Evolutionary conservation across 2,113 vertebrate genomes (phyloP).

Genomic region (Sphyrna mokarran): DNA sequence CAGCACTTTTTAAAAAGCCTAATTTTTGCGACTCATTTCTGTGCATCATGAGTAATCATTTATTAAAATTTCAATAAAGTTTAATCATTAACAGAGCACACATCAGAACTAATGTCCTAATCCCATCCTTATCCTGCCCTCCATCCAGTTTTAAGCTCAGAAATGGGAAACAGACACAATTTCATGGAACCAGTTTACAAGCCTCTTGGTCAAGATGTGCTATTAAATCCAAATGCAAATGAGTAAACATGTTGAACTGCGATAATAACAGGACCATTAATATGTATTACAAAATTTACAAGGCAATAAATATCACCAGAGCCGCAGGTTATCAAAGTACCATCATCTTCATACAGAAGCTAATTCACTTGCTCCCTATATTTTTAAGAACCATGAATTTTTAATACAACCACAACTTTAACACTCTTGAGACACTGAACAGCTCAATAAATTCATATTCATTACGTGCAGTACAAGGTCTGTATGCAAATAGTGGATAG

Average conservation of each 20-base stretch:
- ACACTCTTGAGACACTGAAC: not conserved
- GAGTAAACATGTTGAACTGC: constrained; percentile 30
- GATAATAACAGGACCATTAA: constrained; percentile 23
- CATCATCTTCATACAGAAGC: not conserved
- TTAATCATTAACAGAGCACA: not conserved
- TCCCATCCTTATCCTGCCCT: not conserved
- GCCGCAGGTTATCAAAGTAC: not conserved
- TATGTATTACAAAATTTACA: constrained; percentile 10
- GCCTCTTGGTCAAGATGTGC: constrained; percentile 25
- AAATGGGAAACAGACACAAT: not conserved
- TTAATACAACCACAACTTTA: constrained; percentile 11
- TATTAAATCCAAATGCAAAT: constrained; percentile 24
- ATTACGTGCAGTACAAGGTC: not conserved
- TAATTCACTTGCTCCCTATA: not conserved
- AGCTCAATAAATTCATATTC: not conserved
- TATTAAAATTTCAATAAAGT: constrained; percentile 1
- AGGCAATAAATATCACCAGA: constrained; percentile 1
- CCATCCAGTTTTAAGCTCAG: not conserved
- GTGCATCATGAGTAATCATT: not conserved
- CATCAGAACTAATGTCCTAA: not conserved
- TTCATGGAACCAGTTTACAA: not conserved
- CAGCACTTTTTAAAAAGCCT: too few species aligned
- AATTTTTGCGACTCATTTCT: not conserved
- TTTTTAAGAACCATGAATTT: constrained; percentile 12
- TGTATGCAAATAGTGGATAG: not conserved